Evolutionary conservation across 2,888 invertebrate genomes (phyloP).

Genomic region (Acleris laterana): DNA sequence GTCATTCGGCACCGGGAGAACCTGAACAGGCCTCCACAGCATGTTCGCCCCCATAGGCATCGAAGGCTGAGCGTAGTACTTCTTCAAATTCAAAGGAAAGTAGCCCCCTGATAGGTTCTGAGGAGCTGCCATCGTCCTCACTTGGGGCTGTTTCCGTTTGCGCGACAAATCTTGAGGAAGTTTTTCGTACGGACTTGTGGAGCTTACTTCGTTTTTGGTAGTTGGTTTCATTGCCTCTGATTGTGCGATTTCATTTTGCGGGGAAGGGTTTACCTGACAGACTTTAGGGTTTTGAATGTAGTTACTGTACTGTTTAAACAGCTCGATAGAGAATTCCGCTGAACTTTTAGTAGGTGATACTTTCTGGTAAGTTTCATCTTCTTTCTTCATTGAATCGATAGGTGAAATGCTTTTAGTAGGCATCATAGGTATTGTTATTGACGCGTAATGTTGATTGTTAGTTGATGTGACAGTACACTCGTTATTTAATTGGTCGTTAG

Average conservation of each 20-base stretch:
- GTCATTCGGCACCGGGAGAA: constrained; percentile 43
- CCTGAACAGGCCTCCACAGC: constrained; percentile 60
- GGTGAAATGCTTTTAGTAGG: constrained; percentile 32
- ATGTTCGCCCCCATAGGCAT: constrained; percentile 50
- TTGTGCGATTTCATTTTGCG: background rate
- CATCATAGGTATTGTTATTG: constrained; percentile 53
- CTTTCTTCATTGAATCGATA: constrained; percentile 10
- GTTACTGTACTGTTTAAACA: constrained; percentile 43
- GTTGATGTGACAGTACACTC: constrained; percentile 46
- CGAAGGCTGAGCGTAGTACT: constrained; percentile 52
- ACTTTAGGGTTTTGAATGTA: constrained; percentile 30
- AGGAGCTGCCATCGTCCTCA: constrained; percentile 5
- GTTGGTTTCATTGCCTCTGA: background rate
- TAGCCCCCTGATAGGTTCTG: constrained; percentile 27
- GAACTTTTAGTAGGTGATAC: constrained; percentile 26
- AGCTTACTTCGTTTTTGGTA: constrained; percentile 14
- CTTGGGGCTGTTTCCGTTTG: constrained; percentile 33
- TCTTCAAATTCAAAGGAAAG: constrained; percentile 47
- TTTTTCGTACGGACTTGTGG: constrained; percentile 38
- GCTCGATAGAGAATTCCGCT: constrained; percentile 41
- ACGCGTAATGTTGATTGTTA: constrained; percentile 46
- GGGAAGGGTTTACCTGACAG: constrained; percentile 5
- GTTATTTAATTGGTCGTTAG: constrained; percentile 55
- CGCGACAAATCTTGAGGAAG: constrained; percentile 51
- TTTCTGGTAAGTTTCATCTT: constrained; percentile 5